Base-by-base conservation (phyloP, 2,888 invertebrate species). In the Scaptomyza parva region DNA sequence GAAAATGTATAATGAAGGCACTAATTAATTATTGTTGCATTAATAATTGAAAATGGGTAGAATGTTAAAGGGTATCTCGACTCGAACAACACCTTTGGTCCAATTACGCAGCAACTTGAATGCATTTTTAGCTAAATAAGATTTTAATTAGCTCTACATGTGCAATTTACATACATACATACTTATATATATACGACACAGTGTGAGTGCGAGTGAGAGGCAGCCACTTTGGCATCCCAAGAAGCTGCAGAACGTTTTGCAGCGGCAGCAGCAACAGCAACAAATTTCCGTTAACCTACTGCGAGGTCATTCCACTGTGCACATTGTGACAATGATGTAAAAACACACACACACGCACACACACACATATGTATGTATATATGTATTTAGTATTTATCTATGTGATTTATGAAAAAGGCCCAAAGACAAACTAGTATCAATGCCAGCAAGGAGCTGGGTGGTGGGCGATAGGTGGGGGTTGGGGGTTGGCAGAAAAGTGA, bases 271-370 rank as follows among this genome's bases (percentile, higher is more conserved):
- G 17, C 55, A 68, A 26, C 52, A 54, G 18, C 52, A 52, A 60
- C 65, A 54, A 78, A 52, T 77, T 77, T 88, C 79, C 71, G 88
- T 89, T 88, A 88, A 88, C 88, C 89, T 82, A 88, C 77, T 88
- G 76, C 48, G 78, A 78, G 88, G 87, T 88, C 88, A 85, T 89
- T 88, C 80, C 88, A 78, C 89, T 82, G 76, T 54, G 65, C 54
- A 59, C 67, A 62, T 57, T 63, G 73, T 60, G 64, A 50, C 64
- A 59, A 50, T 43, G n/a, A 8, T n/a, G n/a, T 28, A 44, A 18
- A 59, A 43, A 26, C 14, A 39, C 20, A 39, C 33, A 33, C 22
- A 26, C 8, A 26, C 14, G 26, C n/a, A 59, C 43, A 26, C 9
- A 37, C 18, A 30, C 24, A 24, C 11, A 3, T 12, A 30, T 30